Conservation (phyloP, 2,888 invertebrate species). For the Bursaphelenchus okinawaensis region DNA sequence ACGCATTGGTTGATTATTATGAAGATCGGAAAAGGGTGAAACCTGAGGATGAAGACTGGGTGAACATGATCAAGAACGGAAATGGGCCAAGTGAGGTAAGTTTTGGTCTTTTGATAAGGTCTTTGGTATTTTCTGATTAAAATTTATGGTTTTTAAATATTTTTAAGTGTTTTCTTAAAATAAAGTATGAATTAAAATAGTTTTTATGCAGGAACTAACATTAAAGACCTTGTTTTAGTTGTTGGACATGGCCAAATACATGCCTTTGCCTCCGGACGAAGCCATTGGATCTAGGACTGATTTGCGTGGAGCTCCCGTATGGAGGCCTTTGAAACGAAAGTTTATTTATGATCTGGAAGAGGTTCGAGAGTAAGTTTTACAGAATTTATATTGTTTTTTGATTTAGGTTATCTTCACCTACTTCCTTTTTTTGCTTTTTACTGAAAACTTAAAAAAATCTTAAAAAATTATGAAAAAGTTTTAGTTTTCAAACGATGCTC, state of each 20-base stretch:
- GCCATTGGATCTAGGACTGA: background rate
- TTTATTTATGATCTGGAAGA: conserved; percentile 33
- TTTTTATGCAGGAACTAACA: no score
- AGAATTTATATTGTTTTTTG: background rate
- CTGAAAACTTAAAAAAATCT: background rate
- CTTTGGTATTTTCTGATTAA: background rate
- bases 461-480: no score
- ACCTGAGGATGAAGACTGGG: conserved; percentile 15
- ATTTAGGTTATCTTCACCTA: no score
- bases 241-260: background rate
- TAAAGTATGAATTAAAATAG: no score
- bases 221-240: background rate
- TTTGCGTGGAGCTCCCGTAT: conserved; percentile 3
- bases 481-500: conserved; percentile 17
- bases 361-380: conserved; percentile 25
- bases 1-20: conserved; percentile 20
- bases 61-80: conserved; percentile 18
- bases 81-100: conserved; percentile 21
- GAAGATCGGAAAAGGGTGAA: conserved; percentile 8
- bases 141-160: no score
- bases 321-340: conserved; percentile 32
- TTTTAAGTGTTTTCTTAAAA: no score
- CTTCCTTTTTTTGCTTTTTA: no score
- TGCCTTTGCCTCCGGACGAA: background rate
- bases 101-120: background rate